Percentiles rank a stretch among this genome's conserved stretches.
These are phyloP conservation scores for Spicauda simplicius DNA, from an alignment of 2,888 invertebrate species.

Conservation along the genomic window DNA sequence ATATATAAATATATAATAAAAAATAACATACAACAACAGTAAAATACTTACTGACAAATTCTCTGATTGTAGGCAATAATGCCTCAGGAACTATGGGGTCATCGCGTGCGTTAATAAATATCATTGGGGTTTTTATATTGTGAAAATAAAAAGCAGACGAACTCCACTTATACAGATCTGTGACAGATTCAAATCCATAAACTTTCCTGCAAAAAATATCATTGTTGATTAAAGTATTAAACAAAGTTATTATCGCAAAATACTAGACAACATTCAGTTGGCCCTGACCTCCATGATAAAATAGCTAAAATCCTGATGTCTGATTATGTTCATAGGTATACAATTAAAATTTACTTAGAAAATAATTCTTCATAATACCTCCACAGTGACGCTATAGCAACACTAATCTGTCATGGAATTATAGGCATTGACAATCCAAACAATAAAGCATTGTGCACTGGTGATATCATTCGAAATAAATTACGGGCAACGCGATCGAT, in stretches of 20 bases:
- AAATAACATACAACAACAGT: too few relatives aligned
- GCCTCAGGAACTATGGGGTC: constrained; percentile 95
- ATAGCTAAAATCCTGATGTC: too few relatives aligned
- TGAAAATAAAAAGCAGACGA: constrained; percentile 92
- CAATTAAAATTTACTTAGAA: background rate
- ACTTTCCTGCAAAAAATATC: constrained; percentile 85
- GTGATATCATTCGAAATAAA: constrained; percentile 3
- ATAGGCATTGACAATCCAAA: background rate
- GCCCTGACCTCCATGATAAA: too few relatives aligned
- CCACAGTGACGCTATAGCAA: background rate
- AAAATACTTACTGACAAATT: constrained; percentile 89
- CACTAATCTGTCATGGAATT: background rate
- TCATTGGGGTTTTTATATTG: constrained; percentile 92
- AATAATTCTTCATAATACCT: background rate
- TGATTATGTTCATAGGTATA: too few relatives aligned
- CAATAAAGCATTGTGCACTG: background rate
- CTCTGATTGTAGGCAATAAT: constrained; percentile 89
- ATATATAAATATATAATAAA: background rate
- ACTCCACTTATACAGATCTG: constrained; percentile 93
- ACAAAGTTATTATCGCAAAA: too few relatives aligned
- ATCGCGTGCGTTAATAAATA: constrained; percentile 95
- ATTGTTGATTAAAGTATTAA: too few relatives aligned
- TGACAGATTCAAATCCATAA: constrained; percentile 90
- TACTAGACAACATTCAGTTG: too few relatives aligned
- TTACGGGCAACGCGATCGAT: constrained; percentile 1